Evolutionary conservation across 2,888 invertebrate genomes (phyloP).

Genomic region (Lasioglossum figueresi): DNA sequence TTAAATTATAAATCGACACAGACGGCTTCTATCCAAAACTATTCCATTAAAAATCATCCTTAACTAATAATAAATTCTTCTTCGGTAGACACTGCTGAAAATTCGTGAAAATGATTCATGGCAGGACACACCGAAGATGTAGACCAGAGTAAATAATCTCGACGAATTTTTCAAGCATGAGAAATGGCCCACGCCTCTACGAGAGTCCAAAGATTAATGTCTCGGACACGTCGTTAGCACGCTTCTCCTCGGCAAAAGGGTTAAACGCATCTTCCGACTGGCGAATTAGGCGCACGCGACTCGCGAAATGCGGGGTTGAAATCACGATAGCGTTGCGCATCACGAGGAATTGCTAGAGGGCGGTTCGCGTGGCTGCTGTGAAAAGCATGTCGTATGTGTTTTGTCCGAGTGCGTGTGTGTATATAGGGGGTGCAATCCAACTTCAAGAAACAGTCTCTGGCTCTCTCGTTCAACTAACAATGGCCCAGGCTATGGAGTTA

Average conservation of each 20-base stretch:
- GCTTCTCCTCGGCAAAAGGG: not conserved
- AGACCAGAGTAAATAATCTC: not conserved
- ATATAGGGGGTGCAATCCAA: slow-evolving; percentile 59
- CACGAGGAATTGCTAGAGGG: slow-evolving; percentile 17
- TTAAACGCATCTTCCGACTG: slow-evolving; percentile 1
- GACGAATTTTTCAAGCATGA: not conserved
- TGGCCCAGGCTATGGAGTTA: slow-evolving; percentile 75
- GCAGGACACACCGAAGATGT: not conserved
- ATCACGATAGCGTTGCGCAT: slow-evolving; percentile 22
- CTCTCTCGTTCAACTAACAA: slow-evolving; percentile 72
- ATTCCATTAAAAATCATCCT: not conserved
- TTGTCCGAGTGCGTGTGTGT: not conserved
- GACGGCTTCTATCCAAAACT: not conserved
- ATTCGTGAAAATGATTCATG: not conserved
- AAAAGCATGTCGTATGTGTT: not conserved
- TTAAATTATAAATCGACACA: not conserved
- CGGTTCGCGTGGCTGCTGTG: not conserved
- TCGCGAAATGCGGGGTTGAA: not conserved
- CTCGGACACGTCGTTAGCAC: slow-evolving; percentile 7
- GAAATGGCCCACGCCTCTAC: not conserved
- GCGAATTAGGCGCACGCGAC: not conserved
- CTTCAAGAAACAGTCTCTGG: slow-evolving; percentile 70
- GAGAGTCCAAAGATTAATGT: slow-evolving; percentile 2
- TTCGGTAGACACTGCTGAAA: not conserved
- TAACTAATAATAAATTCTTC: not conserved